A percentile compares a stretch with the other conserved stretches of the same genome.
Evolutionary conservation across 2,888 invertebrate genomes (phyloP).

Genomic region (Pseudeuparius sepicola): DNA sequence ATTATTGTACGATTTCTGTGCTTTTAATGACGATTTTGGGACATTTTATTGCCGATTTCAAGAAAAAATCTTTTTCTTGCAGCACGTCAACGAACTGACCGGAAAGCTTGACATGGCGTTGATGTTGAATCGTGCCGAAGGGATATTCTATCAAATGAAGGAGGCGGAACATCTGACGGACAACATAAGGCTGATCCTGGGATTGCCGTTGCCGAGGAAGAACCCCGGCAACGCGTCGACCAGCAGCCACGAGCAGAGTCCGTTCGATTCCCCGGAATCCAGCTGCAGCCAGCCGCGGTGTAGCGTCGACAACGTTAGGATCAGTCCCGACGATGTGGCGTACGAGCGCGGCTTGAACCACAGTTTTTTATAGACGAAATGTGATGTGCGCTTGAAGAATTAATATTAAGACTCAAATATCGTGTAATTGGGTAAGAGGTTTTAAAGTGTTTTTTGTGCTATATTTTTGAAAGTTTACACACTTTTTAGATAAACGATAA

Average conservation of each 20-base stretch:
- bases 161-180: conserved; percentile 61
- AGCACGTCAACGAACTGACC: conserved; percentile 94
- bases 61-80: too few species aligned
- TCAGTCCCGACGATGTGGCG: conserved; percentile 44
- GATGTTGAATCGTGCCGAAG: conserved; percentile 79
- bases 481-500: too few species aligned
- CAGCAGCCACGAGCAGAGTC: conserved; percentile 26
- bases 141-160: conserved; percentile 81
- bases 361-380: conserved; percentile 42
- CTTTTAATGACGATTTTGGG: too few species aligned
- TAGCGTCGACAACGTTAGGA: conserved; percentile 29
- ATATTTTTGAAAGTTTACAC: too few species aligned
- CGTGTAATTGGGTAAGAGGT: too few species aligned
- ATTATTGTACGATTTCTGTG: too few species aligned
- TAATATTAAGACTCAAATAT: too few species aligned
- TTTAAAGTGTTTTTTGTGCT: too few species aligned
- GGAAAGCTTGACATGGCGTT: conserved; percentile 74
- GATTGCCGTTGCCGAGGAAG: conserved; percentile 46
- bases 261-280: conserved; percentile 25
- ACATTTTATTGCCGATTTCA: too few species aligned
- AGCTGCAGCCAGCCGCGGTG: conserved; percentile 29
- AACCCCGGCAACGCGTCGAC: neutral
- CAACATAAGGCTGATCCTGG: conserved; percentile 61
- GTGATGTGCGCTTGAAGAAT: neutral
- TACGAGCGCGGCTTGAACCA: conserved; percentile 48